phyloP scores from a whole-genome alignment of 2,113 vertebrate species.

The Probosciger aterrimus region DNA sequence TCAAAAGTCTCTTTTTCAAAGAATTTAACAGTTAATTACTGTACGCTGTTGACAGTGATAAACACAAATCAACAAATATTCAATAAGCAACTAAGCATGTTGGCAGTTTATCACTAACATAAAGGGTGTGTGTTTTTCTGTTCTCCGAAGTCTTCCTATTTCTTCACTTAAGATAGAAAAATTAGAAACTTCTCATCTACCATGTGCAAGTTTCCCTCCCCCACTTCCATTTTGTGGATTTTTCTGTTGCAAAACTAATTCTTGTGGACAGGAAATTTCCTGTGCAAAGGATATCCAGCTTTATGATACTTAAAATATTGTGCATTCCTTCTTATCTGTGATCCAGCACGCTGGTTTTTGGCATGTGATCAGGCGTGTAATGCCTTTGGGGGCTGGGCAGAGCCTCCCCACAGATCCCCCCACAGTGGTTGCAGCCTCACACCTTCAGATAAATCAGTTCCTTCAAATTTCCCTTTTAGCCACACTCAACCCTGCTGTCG shows the following conservation, averaged over 20 bases:
- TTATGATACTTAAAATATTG: neutral
- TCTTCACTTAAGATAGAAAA: neutral
- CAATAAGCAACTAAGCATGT: too few species aligned
- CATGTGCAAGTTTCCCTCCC: neutral
- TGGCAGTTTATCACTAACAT: neutral
- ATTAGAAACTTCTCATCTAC: neutral
- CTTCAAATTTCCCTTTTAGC: neutral
- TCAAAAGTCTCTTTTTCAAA: neutral
- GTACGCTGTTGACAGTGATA: neutral
- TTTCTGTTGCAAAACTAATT: constrained; percentile 18
- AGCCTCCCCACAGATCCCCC: neutral
- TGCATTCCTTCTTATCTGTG: neutral
- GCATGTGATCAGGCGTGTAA: accelerated
- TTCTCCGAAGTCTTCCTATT: neutral
- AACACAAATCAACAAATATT: neutral
- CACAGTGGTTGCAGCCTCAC: accelerated
- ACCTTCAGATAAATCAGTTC: neutral
- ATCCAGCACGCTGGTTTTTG: accelerated
- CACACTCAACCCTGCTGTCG: accelerated
- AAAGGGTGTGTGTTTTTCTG: neutral
- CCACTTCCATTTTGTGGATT: neutral
- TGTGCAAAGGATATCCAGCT: neutral
- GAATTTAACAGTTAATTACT: neutral
- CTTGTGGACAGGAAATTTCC: constrained; percentile 11
- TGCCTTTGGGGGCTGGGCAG: accelerated